phyloP scores from a whole-genome alignment of 2,888 invertebrate genomes.

The Nomada lathburiana region DNA sequence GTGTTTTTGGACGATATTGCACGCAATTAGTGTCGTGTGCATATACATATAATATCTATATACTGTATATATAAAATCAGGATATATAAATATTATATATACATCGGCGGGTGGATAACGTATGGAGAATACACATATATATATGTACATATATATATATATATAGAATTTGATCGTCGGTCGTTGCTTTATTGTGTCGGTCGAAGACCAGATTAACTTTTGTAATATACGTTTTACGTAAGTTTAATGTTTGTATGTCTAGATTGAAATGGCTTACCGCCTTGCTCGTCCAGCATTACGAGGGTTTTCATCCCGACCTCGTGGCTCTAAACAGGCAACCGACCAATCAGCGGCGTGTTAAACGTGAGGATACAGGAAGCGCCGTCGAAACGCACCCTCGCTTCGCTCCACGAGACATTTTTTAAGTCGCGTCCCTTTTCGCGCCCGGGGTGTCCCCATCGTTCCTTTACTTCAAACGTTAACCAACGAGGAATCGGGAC shows the following conservation, averaged over 20 bases:
- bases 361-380: conserved; percentile 71
- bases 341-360: conserved; percentile 82
- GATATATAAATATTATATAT: conserved; percentile 13
- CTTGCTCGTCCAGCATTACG: conserved; percentile 99
- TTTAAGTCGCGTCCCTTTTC: background rate
- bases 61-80: background rate
- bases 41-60: conserved; percentile 10
- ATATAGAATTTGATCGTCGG: conserved; percentile 35
- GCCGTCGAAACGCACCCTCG: conserved; percentile 72
- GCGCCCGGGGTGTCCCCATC: background rate
- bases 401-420: conserved; percentile 55
- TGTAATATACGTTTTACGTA: conserved; percentile 34
- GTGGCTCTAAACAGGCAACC: conserved; percentile 96
- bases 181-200: conserved; percentile 44
- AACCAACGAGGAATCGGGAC: conserved; percentile 4
- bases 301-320: conserved; percentile 99
- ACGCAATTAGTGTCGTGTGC: conserved; percentile 61
- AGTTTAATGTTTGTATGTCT: conserved; percentile 75
- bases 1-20: conserved; percentile 60
- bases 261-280: conserved; percentile 93
- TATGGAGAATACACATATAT: conserved; percentile 18
- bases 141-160: conserved; percentile 6
- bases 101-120: conserved; percentile 26
- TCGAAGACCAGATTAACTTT: conserved; percentile 8
- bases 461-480: background rate